Base-by-base conservation (phyloP, 2,113 vertebrate genomes). In the Reinhardtius hippoglossoides region DNA sequence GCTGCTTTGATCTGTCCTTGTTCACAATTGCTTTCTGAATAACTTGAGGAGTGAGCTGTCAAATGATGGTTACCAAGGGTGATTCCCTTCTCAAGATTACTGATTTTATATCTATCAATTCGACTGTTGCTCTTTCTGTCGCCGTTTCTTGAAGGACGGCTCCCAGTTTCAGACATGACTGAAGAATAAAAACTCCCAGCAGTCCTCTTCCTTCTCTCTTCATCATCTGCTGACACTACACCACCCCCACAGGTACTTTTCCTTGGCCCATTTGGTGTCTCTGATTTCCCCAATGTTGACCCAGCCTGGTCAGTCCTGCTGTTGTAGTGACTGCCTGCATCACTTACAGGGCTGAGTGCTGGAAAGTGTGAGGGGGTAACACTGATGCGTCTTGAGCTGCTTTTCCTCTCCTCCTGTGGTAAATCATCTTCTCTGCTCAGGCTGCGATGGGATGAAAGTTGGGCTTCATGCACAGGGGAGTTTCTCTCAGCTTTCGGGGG, bases 301-400 rank as follows among this genome's bases (percentile, higher is more conserved):
- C 56, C 26, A 48, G 18, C 58, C 9, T 24, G 37, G 20, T 57
- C 60, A n/a, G 13, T 12, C 16, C 9, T 58, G 20, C 16, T 59
- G 35, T 59, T 55, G 55, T 63, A 58, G 46, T 74, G 31, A 61
- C 71, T 57, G 8, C 27, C 75, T 44, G 35, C 50, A 6, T 76
- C 82, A 71, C 31, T 31, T 26, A 18, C 8, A 42, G 18, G 0
- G 35, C 50, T 18, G 35, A 75, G n/a, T 57, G 67, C 46, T 61
- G 71, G 57, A 52, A 57, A n/a, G 27, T 52, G 9, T 40, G 77
- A 67, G 0, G 61, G 24, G 14, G 10, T 37, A 40, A 21, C 31
- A 61, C 50, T 68, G 62, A 35, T 62, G 48, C 82, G 15, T 71
- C 60, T 57, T 42, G 71, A 69, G 7, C 40, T 72, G 42, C 42